phyloP scores from a whole-genome alignment of 2,797 vertebrate genomes.

The Enteromius unitaeniatus region DNA sequence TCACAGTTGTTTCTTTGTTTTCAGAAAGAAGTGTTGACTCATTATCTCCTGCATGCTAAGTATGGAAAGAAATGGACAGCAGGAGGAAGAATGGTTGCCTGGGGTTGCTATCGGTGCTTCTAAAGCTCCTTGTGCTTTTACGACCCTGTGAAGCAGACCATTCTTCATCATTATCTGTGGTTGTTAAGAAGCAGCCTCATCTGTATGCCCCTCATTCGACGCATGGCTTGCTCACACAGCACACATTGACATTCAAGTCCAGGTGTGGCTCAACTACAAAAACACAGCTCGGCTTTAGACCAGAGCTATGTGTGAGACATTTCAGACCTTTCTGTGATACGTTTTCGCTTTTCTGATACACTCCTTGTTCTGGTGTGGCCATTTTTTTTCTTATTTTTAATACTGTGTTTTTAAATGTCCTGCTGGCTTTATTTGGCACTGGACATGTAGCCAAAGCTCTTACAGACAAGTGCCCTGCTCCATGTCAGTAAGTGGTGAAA shows the following conservation, averaged over 20 bases:
- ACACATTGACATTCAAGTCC: slow-evolving; percentile 63
- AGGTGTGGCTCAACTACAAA: slow-evolving; percentile 64
- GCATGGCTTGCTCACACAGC: slow-evolving; percentile 60
- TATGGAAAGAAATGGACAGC: slow-evolving; percentile 57
- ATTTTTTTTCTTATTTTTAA: slow-evolving; percentile 23
- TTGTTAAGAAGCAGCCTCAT: slow-evolving; percentile 65
- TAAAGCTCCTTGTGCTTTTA: slow-evolving; percentile 67
- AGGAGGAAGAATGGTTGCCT: slow-evolving; percentile 61
- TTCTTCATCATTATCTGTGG: slow-evolving; percentile 69
- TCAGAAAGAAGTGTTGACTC: slow-evolving; percentile 50
- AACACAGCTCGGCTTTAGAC: slow-evolving; percentile 59
- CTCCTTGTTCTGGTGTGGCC: neutral
- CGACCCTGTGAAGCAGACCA: slow-evolving; percentile 65
- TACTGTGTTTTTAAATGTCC: neutral
- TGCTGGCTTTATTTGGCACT: neutral
- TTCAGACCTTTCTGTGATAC: slow-evolving; percentile 36
- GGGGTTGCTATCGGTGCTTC: slow-evolving; percentile 62
- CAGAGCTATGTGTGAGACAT: slow-evolving; percentile 38
- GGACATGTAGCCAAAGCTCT: neutral
- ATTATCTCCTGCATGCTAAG: slow-evolving; percentile 59
- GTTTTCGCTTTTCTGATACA: slow-evolving; percentile 34
- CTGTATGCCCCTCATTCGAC: slow-evolving; percentile 64
- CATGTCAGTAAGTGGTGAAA: slow-evolving; percentile 47
- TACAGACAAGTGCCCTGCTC: slow-evolving; percentile 38
- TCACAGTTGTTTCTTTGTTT: slow-evolving; percentile 43